Evolutionary conservation across 1,140 invertebrate species (phyloP).

Genomic region (Diorhabda carinulata): DNA sequence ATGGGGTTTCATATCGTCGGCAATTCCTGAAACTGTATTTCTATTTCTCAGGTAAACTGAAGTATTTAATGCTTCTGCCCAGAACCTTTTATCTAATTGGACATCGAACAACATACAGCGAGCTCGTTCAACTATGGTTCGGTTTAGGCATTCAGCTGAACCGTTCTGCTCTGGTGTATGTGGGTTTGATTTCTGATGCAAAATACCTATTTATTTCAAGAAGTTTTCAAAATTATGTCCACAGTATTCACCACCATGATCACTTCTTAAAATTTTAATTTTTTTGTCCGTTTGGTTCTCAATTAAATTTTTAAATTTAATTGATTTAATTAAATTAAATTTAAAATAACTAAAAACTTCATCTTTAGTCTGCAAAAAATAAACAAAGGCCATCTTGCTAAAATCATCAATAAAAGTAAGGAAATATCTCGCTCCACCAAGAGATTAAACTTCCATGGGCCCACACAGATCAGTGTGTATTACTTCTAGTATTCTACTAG

Average conservation of each 20-base stretch:
- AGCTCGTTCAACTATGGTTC: slow-evolving; percentile 39
- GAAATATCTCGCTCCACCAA: slow-evolving; percentile 1
- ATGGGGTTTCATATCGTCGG: slow-evolving; percentile 6
- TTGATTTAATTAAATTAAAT: no score
- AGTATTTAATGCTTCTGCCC: slow-evolving; percentile 42
- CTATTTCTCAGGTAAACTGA: slow-evolving; percentile 28
- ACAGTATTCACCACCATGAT: slow-evolving; percentile 37
- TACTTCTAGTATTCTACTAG: slow-evolving; percentile 37
- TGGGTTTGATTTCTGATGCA: slow-evolving; percentile 42
- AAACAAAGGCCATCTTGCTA: slow-evolving; percentile 22
- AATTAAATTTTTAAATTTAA: slow-evolving; percentile 21
- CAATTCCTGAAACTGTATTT: not conserved
- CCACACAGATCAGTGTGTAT: slow-evolving; percentile 19
- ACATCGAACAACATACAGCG: slow-evolving; percentile 39
- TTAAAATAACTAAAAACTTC: slow-evolving; percentile 19
- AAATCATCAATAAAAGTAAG: slow-evolving; percentile 18
- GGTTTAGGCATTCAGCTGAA: slow-evolving; percentile 40
- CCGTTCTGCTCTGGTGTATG: slow-evolving; percentile 51
- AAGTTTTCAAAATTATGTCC: slow-evolving; percentile 23
- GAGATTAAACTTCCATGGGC: slow-evolving; percentile 7
- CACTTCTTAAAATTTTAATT: slow-evolving; percentile 40
- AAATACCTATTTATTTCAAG: slow-evolving; percentile 39
- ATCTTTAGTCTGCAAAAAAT: slow-evolving; percentile 22
- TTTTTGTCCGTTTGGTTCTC: slow-evolving; percentile 28
- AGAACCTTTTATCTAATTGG: slow-evolving; percentile 38